phyloP scores from a whole-genome alignment of 2,113 vertebrate genomes.

The Cettia cetti region DNA sequence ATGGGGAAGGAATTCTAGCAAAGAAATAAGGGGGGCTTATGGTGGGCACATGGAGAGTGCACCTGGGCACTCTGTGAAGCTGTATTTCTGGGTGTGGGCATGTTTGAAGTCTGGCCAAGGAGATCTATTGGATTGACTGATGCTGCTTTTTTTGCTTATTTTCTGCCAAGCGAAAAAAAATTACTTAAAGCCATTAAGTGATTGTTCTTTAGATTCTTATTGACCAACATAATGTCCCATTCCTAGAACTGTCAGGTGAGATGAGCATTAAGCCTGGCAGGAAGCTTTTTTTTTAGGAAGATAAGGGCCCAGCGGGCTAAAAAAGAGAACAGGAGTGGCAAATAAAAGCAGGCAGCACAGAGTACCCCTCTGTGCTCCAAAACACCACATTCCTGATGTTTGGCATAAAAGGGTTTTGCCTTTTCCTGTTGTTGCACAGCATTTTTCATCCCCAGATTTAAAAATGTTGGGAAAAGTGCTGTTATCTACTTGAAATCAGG shows the following conservation, averaged over 20 bases:
- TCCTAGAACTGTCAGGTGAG: constrained; percentile 5
- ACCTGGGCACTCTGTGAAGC: neutral
- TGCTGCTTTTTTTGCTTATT: neutral
- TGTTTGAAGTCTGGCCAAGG: neutral
- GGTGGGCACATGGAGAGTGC: neutral
- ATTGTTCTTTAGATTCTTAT: neutral
- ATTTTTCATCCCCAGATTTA: neutral
- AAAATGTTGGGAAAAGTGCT: neutral
- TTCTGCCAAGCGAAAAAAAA: neutral
- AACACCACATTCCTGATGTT: neutral
- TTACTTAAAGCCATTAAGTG: neutral
- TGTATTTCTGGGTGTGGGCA: neutral
- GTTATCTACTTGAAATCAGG: neutral
- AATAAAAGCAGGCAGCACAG: neutral
- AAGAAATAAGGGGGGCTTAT: neutral
- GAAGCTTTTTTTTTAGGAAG: neutral
- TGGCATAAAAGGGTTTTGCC: neutral
- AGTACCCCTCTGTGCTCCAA: neutral
- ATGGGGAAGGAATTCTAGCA: neutral
- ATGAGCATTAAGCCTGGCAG: neutral
- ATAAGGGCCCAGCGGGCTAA: neutral
- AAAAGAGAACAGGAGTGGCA: neutral
- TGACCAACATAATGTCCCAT: neutral
- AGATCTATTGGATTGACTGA: neutral
- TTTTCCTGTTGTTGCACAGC: neutral